Percentiles rank a stretch among this genome's conserved stretches.
These are phyloP conservation scores for Tetranychus piercei DNA, from an alignment of 2,888 invertebrate genomes.

Conservation along the genomic window DNA sequence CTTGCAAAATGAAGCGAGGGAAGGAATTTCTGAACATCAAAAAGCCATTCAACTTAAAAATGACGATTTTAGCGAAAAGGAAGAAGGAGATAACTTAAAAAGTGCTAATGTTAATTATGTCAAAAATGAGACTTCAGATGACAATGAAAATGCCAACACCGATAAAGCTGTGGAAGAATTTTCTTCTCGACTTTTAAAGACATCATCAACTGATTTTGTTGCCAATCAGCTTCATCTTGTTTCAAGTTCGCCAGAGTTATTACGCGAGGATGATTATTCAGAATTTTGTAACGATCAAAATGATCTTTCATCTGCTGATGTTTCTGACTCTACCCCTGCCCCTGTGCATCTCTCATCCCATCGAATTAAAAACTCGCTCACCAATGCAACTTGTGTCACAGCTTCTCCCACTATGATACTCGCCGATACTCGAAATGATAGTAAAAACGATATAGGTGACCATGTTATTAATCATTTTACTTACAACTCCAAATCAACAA, in stretches of 20 bases:
- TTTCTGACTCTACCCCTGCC: not conserved
- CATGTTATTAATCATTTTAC: conserved; percentile 5
- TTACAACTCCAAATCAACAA: not conserved
- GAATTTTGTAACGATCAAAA: not conserved
- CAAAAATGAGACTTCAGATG: not conserved
- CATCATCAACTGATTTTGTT: not conserved
- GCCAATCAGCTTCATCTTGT: conserved; percentile 17
- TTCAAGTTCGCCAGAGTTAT: conserved; percentile 23
- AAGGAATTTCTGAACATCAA: not conserved
- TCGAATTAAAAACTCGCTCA: not conserved
- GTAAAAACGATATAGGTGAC: conserved; percentile 8
- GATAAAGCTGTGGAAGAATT: not conserved
- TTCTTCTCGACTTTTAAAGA: not conserved
- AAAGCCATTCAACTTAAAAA: not conserved
- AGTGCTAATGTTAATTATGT: not conserved
- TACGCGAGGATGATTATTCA: conserved; percentile 10
- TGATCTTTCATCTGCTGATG: not conserved
- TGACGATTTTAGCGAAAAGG: not conserved
- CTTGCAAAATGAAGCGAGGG: not conserved
- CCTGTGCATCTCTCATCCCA: not conserved
- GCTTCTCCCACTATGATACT: not conserved
- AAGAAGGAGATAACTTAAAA: not conserved
- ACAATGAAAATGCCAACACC: not conserved
- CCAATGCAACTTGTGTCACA: not conserved
- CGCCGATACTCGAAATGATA: not conserved